Percentiles rank a stretch among this genome's conserved stretches.
phyloP scores from a whole-genome alignment of 2,888 invertebrate species.

The Lomographa bimaculata region DNA sequence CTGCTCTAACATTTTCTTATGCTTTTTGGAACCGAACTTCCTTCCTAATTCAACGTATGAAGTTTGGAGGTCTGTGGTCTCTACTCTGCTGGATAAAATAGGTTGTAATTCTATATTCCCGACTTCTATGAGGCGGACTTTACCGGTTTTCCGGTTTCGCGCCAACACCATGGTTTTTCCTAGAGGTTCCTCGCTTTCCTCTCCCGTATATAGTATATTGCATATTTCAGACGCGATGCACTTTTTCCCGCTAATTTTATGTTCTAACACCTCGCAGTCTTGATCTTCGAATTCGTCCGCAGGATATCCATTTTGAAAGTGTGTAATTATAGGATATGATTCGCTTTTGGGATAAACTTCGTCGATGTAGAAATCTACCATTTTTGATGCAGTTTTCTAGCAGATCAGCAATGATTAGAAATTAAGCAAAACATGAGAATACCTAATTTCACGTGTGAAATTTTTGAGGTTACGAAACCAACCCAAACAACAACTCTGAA shows the following conservation, averaged over 20 bases:
- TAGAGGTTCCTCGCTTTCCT: constrained; percentile 51
- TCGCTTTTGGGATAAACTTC: constrained; percentile 52
- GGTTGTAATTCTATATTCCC: constrained; percentile 59
- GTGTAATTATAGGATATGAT: constrained; percentile 50
- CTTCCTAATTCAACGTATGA: constrained; percentile 77
- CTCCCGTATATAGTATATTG: constrained; percentile 57
- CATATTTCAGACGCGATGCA: constrained; percentile 47
- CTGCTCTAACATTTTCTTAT: constrained; percentile 84
- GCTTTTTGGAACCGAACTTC: constrained; percentile 86
- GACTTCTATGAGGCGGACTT: constrained; percentile 62
- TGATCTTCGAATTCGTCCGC: constrained; percentile 47
- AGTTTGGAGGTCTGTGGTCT: constrained; percentile 46
- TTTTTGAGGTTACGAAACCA: constrained; percentile 10
- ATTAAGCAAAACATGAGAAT: no score
- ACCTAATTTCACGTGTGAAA: constrained; percentile 4
- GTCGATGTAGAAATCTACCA: constrained; percentile 59
- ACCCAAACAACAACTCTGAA: no score
- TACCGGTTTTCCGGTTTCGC: constrained; percentile 60
- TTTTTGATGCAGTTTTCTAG: no score
- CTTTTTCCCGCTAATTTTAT: constrained; percentile 46
- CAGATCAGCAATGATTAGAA: no score
- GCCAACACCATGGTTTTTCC: constrained; percentile 58
- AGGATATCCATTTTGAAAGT: constrained; percentile 68
- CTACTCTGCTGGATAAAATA: constrained; percentile 38
- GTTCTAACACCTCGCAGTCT: constrained; percentile 46